Percentiles rank a stretch among this genome's conserved stretches.
phyloP scores from a whole-genome alignment of 92 coral and sea anemone species.

The Parazoanthus swiftii region DNA sequence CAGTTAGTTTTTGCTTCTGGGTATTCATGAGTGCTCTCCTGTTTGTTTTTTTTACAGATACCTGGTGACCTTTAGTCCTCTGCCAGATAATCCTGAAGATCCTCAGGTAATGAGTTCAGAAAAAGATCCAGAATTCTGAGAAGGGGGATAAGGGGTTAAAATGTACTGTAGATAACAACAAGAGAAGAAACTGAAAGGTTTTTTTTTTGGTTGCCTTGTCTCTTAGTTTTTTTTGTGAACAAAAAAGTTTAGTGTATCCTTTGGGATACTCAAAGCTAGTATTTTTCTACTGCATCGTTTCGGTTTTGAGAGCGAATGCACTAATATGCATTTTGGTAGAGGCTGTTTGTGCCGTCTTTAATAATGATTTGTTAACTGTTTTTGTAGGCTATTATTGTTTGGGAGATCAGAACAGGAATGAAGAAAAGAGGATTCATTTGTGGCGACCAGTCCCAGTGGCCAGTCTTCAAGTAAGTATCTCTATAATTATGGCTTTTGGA shows the following conservation, averaged over 20 bases:
- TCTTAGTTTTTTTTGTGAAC: too few relatives aligned
- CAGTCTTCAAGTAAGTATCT: conserved; percentile 86
- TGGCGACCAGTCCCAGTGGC: conserved; percentile 98
- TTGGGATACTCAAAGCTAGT: too few relatives aligned
- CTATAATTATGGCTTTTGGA: not conserved
- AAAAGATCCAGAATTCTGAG: not conserved
- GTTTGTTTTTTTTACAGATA: conserved; percentile 57
- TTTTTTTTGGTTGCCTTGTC: too few relatives aligned
- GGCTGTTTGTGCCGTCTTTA: not conserved
- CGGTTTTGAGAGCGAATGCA: too few relatives aligned
- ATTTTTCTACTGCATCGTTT: too few relatives aligned
- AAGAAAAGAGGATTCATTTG: conserved; percentile 90
- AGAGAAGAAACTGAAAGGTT: too few relatives aligned
- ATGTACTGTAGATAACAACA: not conserved
- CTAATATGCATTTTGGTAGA: not conserved
- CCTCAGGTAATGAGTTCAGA: conserved; percentile 72
- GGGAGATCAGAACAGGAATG: conserved; percentile 96
- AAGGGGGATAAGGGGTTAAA: not conserved
- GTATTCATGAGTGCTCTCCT: not conserved
- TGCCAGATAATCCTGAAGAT: conserved; percentile 86
- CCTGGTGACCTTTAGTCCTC: conserved; percentile 95
- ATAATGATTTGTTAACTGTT: not conserved
- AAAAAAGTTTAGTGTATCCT: too few relatives aligned
- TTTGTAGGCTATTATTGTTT: conserved; percentile 81
- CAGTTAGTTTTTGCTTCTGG: not conserved